phyloP scores from a whole-genome alignment of 2,797 vertebrate species.

The Diceros bicornis region DNA sequence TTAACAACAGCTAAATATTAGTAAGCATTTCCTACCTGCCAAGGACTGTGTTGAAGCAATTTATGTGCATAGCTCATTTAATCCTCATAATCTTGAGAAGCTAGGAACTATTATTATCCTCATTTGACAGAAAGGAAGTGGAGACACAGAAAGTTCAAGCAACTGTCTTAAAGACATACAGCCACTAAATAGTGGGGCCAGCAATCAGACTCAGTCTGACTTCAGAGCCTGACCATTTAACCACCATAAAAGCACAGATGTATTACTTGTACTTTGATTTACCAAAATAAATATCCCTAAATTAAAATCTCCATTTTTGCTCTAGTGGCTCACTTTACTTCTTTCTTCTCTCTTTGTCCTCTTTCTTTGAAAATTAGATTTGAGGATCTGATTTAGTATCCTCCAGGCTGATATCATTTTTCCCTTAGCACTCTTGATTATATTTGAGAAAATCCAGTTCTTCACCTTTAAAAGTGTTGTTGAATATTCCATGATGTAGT shows the following conservation, averaged over 20 bases:
- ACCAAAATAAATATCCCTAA: not conserved
- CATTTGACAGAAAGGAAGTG: not conserved
- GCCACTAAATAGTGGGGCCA: not conserved
- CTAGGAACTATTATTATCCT: not conserved
- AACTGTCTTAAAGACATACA: not conserved
- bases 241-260: not conserved
- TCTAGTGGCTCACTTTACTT: not conserved
- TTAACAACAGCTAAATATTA: not conserved
- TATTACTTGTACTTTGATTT: not conserved
- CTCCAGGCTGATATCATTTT: not conserved
- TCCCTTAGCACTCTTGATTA: too few species aligned
- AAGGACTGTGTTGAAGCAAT: not conserved
- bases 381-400: not conserved
- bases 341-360: not conserved
- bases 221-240: not conserved
- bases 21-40: not conserved
- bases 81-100: not conserved
- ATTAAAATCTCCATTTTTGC: not conserved
- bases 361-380: not conserved
- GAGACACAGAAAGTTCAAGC: not conserved
- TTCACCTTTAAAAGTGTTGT: not conserved
- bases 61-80: not conserved
- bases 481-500: not conserved
- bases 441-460: not conserved
- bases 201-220: not conserved